These are phyloP conservation scores for Drosophila ananassae DNA, from an alignment of 1,140 invertebrate species.

Conservation along the genomic window DNA sequence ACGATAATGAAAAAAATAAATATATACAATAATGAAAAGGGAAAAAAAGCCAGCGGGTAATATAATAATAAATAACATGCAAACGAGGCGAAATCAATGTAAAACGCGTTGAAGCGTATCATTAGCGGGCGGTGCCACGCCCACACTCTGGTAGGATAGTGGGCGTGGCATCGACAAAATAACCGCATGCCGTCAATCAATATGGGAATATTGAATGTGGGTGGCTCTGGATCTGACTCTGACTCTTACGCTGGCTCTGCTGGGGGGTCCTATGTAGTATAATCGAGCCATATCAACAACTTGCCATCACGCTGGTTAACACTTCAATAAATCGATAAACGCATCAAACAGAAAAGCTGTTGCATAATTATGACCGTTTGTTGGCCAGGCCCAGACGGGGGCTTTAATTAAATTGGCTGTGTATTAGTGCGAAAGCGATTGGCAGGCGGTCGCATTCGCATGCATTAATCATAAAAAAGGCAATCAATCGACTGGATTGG, in stretches of 20 bases:
- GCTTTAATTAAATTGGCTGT: slow-evolving; percentile 71
- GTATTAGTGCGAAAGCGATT: slow-evolving; percentile 58
- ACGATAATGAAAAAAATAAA: slow-evolving; percentile 15
- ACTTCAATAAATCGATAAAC: slow-evolving; percentile 81
- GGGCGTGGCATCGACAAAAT: slow-evolving; percentile 49
- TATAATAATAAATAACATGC: slow-evolving; percentile 76
- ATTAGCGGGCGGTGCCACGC: slow-evolving; percentile 51
- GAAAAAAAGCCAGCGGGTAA: slow-evolving; percentile 24
- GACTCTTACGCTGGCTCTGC: background rate
- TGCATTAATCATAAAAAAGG: slow-evolving; percentile 74
- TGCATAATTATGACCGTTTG: slow-evolving; percentile 72
- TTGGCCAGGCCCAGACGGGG: slow-evolving; percentile 35
- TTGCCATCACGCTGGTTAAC: slow-evolving; percentile 75
- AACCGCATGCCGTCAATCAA: slow-evolving; percentile 70
- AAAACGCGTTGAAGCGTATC: slow-evolving; percentile 75
- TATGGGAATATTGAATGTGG: slow-evolving; percentile 23
- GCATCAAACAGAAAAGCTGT: slow-evolving; percentile 78
- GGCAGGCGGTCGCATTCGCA: slow-evolving; percentile 4
- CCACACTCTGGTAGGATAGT: background rate
- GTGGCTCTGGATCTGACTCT: background rate
- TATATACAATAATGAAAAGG: background rate
- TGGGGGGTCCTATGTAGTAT: slow-evolving; percentile 17
- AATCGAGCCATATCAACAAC: slow-evolving; percentile 64
- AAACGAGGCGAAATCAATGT: slow-evolving; percentile 77
- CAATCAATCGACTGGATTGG: slow-evolving; percentile 71